A percentile compares a stretch with the other conserved stretches of the same genome.
phyloP scores from a whole-genome alignment of 2,888 invertebrate species.

The Nowickia ferox region DNA sequence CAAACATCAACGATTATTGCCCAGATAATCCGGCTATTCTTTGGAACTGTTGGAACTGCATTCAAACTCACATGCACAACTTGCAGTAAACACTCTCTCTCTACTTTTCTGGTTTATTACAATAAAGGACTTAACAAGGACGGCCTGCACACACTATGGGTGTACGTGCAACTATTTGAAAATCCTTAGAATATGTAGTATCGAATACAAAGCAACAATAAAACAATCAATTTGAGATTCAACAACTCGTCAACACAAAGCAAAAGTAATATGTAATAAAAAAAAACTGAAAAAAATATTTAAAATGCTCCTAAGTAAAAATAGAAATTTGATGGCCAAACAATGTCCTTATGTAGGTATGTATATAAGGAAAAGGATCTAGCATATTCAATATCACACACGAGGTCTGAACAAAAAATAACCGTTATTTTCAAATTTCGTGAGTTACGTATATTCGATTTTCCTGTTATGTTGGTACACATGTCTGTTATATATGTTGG shows the following conservation, averaged over 20 bases:
- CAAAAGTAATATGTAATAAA: constrained; percentile 10
- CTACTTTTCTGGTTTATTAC: constrained; percentile 18
- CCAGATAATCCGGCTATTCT: constrained; percentile 80
- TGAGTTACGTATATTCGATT: too few relatives aligned
- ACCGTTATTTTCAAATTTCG: too few relatives aligned
- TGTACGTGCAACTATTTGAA: constrained; percentile 49
- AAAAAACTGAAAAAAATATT: constrained; percentile 41
- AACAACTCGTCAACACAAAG: constrained; percentile 64
- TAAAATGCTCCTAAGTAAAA: constrained; percentile 26
- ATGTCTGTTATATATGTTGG: too few relatives aligned
- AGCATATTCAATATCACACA: constrained; percentile 8
- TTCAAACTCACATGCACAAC: constrained; percentile 43
- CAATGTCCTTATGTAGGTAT: constrained; percentile 30
- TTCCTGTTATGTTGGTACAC: too few relatives aligned
- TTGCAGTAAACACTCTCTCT: constrained; percentile 39
- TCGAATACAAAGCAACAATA: constrained; percentile 63
- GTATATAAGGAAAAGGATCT: constrained; percentile 76
- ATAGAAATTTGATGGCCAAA: constrained; percentile 67
- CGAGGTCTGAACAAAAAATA: too few relatives aligned
- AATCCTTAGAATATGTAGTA: constrained; percentile 38
- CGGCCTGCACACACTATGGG: not conserved
- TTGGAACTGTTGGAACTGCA: constrained; percentile 63
- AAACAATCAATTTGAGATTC: constrained; percentile 66
- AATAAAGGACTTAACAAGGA: constrained; percentile 62
- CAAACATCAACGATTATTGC: constrained; percentile 79